Percentiles rank a stretch among this genome's conserved stretches.
Evolutionary conservation across 2,797 vertebrate genomes (phyloP).

Genomic region (Meriones psammophilus): DNA sequence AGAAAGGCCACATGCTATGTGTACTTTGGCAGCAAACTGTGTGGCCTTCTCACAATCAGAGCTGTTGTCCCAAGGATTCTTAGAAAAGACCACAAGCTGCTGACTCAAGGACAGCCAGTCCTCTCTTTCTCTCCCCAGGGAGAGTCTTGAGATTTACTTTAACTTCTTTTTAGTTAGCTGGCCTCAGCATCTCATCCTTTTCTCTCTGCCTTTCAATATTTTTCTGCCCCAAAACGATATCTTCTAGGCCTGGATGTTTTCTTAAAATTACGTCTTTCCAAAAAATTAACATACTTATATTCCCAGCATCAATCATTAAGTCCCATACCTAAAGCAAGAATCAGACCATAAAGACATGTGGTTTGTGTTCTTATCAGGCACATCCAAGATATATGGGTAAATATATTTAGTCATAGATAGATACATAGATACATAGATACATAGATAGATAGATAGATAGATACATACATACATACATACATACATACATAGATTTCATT

Average conservation of each 20-base stretch:
- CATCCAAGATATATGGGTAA: background rate
- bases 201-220: background rate
- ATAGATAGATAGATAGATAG: too few relatives aligned
- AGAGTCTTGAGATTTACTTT: conserved; percentile 34
- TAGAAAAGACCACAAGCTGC: conserved; percentile 75
- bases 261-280: background rate
- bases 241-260: background rate
- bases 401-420: too few relatives aligned
- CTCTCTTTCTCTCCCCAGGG: background rate
- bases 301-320: background rate
- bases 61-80: conserved; percentile 71
- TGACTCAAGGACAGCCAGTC: conserved; percentile 39
- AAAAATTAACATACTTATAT: background rate
- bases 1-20: conserved; percentile 59
- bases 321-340: conserved; percentile 31
- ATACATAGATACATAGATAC: too few relatives aligned
- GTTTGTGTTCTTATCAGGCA: background rate
- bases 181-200: background rate
- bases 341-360: background rate
- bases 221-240: conserved; percentile 37
- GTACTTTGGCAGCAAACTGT: conserved; percentile 69
- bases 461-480: too few relatives aligned
- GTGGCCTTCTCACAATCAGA: conserved; percentile 66
- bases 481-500: background rate
- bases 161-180: conserved; percentile 66